phyloP scores from a whole-genome alignment of 2,113 vertebrate genomes.

The Lipotes vexillifer region DNA sequence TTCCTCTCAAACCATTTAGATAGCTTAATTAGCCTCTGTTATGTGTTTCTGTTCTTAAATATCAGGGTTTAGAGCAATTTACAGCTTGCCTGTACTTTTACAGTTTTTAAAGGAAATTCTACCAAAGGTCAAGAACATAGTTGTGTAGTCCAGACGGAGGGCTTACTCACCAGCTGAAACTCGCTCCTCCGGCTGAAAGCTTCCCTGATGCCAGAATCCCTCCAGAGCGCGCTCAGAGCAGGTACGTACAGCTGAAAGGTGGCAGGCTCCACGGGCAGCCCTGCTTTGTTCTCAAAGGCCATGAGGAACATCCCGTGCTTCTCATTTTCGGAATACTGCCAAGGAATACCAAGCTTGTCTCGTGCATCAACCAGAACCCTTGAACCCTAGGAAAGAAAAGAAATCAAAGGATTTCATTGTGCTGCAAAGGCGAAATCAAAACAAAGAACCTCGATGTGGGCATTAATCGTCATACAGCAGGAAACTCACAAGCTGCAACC shows the following conservation, averaged over 20 bases:
- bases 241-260: slow-evolving; percentile 95
- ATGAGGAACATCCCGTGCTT: slow-evolving; percentile 98
- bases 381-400: slow-evolving; percentile 85
- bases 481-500: background rate
- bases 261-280: slow-evolving; percentile 90
- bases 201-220: slow-evolving; percentile 89
- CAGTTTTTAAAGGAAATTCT: background rate
- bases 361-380: slow-evolving; percentile 95
- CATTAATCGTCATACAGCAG: background rate
- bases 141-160: accelerated
- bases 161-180: slow-evolving; percentile 94
- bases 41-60: slow-evolving; percentile 29
- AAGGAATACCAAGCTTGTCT: slow-evolving; percentile 94
- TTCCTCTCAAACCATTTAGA: slow-evolving; percentile 39
- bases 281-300: slow-evolving; percentile 93
- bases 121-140: background rate
- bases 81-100: background rate
- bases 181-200: slow-evolving; percentile 93
- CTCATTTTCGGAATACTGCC: slow-evolving; percentile 95
- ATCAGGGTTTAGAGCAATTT: slow-evolving; percentile 43
- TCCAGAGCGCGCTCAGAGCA: slow-evolving; percentile 90
- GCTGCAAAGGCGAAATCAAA: background rate
- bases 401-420: slow-evolving; percentile 17
- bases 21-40: background rate
- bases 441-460: background rate